phyloP scores from a whole-genome alignment of 2,888 invertebrate genomes.

The Dyspetes luteomarginatus region DNA sequence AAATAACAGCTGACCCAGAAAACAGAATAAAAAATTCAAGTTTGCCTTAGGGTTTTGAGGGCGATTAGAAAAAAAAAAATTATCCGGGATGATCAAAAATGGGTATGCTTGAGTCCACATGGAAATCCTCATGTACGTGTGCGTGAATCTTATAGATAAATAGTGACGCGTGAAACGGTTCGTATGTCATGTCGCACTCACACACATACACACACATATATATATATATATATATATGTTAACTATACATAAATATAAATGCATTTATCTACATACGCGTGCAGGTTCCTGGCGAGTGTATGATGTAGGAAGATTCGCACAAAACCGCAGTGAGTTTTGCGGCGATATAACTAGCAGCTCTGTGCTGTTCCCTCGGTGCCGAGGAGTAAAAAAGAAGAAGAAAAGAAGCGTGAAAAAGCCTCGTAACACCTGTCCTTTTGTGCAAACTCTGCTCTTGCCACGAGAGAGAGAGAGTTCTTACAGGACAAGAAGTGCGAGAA shows the following conservation, averaged over 20 bases:
- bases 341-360: conserved; percentile 31
- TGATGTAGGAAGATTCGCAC: conserved; percentile 46
- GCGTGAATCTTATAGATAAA: too few species aligned
- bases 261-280: conserved; percentile 1
- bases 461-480: conserved; percentile 3
- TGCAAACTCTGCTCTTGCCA: conserved; percentile 33
- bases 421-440: conserved; percentile 60
- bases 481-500: conserved; percentile 22
- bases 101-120: too few species aligned
- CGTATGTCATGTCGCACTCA: too few species aligned
- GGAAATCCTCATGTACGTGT: too few species aligned
- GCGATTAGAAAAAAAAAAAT: too few species aligned
- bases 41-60: too few species aligned
- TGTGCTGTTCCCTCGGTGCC: not conserved
- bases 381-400: conserved; percentile 11
- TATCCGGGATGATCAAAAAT: too few species aligned
- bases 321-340: conserved; percentile 33
- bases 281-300: conserved; percentile 8
- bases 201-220: not conserved
- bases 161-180: too few species aligned
- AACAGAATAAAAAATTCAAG: too few species aligned
- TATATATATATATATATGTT: not conserved
- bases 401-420: conserved; percentile 47
- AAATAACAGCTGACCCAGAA: too few species aligned
- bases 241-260: not conserved